Percentiles rank a stretch among this genome's conserved stretches.
Evolutionary conservation across 2,888 invertebrate species (phyloP).

Genomic region (Nephrotoma guestfalica): DNA sequence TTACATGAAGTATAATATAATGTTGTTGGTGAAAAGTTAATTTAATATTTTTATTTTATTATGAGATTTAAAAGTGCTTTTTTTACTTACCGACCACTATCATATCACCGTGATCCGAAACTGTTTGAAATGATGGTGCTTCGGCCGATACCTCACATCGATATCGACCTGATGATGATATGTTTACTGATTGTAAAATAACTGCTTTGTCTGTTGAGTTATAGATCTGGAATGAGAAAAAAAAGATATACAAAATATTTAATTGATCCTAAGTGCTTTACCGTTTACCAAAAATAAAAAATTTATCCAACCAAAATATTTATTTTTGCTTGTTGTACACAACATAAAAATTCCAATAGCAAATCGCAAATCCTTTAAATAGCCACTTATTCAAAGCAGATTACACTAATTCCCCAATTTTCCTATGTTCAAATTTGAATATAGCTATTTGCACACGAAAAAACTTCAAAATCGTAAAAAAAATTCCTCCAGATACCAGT

Average conservation of each 20-base stretch:
- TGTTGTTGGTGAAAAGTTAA: neutral
- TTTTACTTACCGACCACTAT: conserved; percentile 49
- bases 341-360: neutral
- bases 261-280: neutral
- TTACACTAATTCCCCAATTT: neutral
- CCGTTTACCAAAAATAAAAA: neutral
- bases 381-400: neutral
- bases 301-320: neutral
- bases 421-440: neutral
- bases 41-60: neutral
- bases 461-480: neutral
- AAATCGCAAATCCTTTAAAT: neutral
- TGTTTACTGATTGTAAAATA: conserved; percentile 46
- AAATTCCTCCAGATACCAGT: neutral
- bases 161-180: conserved; percentile 47
- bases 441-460: neutral
- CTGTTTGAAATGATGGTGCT: conserved; percentile 54
- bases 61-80: neutral
- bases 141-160: conserved; percentile 57
- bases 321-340: neutral
- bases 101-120: conserved; percentile 51
- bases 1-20: neutral
- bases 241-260: neutral
- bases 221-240: conserved; percentile 37
- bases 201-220: conserved; percentile 53